Conservation (phyloP, 2,113 vertebrate genomes). For the Vulpes ferrilata region DNA sequence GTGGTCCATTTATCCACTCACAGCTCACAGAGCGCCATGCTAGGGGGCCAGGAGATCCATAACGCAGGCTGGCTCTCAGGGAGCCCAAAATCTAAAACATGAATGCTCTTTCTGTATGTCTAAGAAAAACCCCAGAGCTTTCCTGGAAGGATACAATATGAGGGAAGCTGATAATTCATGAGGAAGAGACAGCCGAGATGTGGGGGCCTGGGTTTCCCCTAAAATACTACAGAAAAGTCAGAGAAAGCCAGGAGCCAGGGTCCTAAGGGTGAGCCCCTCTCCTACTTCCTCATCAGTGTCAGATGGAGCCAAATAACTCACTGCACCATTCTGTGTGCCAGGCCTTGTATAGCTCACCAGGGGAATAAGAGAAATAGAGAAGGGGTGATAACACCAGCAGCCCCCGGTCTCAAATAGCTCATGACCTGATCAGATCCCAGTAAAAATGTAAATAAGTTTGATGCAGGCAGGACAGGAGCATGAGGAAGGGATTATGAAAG, state of each 20-base stretch:
- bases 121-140: not conserved
- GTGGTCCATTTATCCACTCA: not conserved
- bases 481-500: too few species aligned
- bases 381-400: not conserved
- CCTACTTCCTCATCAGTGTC: not conserved
- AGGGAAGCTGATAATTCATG: not conserved
- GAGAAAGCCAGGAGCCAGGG: not conserved
- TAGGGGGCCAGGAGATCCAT: not conserved
- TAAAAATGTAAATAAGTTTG: not conserved
- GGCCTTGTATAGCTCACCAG: not conserved
- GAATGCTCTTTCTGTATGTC: not conserved
- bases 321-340: not conserved
- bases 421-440: not conserved
- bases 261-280: not conserved
- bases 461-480: not conserved
- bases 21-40: rapidly evolving
- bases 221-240: not conserved
- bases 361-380: not conserved
- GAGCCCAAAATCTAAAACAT: not conserved
- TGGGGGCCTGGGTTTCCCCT: too few species aligned
- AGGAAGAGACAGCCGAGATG: not conserved
- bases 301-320: not conserved
- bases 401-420: not conserved
- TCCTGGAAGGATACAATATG: not conserved
- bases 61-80: not conserved